Evolutionary conservation across 2,888 invertebrate species (phyloP).

Genomic region (Acronicta psi): DNA sequence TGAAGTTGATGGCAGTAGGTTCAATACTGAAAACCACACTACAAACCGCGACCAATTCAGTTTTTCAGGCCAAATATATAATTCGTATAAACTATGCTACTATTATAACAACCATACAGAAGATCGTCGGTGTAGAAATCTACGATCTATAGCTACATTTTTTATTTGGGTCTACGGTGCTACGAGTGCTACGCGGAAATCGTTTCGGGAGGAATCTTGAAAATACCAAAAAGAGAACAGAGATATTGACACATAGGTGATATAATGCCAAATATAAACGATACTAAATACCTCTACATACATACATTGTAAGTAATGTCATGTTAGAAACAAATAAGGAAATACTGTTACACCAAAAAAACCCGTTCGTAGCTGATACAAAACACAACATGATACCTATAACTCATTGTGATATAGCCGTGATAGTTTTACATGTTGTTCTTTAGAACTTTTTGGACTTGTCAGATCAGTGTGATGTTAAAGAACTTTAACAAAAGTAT

Average conservation of each 20-base stretch:
- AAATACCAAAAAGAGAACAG: background rate
- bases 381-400: slow-evolving; percentile 6
- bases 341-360: slow-evolving; percentile 8
- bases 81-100: background rate
- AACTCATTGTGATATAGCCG: slow-evolving; percentile 1
- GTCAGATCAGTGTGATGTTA: slow-evolving; percentile 27
- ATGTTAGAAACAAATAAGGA: background rate
- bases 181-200: slow-evolving; percentile 56
- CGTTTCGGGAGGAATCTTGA: slow-evolving; percentile 8
- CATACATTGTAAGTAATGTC: background rate
- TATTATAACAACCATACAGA: background rate
- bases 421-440: slow-evolving; percentile 11
- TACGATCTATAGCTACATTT: slow-evolving; percentile 26
- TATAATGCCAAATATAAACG: background rate
- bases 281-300: background rate
- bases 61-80: slow-evolving; percentile 7
- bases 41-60: background rate
- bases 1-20: background rate
- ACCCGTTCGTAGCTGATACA: slow-evolving; percentile 2
- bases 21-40: background rate
- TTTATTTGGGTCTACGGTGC: slow-evolving; percentile 49
- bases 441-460: slow-evolving; percentile 15
- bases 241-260: background rate
- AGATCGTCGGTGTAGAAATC: background rate
- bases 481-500: slow-evolving; percentile 45